Percentiles rank a stretch among this genome's conserved stretches.
Evolutionary conservation across 1,140 invertebrate genomes (phyloP).

Genomic region (Saxidomus purpurata): DNA sequence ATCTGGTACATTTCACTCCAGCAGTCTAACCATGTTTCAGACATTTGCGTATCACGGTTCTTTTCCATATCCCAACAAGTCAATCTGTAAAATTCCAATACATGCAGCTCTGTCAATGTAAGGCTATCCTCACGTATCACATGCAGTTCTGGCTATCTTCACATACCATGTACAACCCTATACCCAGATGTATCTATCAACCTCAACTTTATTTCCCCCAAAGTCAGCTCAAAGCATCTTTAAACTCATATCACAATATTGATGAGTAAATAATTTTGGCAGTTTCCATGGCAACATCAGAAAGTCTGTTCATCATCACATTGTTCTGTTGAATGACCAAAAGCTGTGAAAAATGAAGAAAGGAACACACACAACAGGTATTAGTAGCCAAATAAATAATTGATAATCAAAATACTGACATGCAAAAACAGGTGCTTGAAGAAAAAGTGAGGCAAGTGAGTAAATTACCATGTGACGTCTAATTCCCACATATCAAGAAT

Average conservation of each 20-base stretch:
- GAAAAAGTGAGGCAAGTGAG: no score
- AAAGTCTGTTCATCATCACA: slow-evolving; percentile 94
- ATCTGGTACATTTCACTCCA: no score
- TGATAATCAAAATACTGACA: not conserved
- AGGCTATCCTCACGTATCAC: not conserved
- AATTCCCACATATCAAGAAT: not conserved
- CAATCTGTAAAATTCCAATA: no score
- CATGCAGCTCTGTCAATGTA: no score
- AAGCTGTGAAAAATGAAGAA: slow-evolving; percentile 88
- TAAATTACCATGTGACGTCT: not conserved
- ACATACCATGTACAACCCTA: not conserved
- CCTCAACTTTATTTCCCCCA: not conserved
- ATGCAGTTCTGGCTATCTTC: not conserved
- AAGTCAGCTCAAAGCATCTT: no score
- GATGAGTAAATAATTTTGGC: not conserved
- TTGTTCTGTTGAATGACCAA: slow-evolving; percentile 92
- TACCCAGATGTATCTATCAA: not conserved
- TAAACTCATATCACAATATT: not conserved
- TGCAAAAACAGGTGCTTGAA: slow-evolving; percentile 11
- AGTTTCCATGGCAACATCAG: slow-evolving; percentile 86
- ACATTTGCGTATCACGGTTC: no score
- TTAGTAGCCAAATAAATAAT: slow-evolving; percentile 57
- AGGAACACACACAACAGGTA: slow-evolving; percentile 57
- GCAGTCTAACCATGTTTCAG: no score
- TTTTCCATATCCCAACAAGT: no score